Evolutionary conservation across 2,113 vertebrate species (phyloP).

Genomic region (Cottus gobio): DNA sequence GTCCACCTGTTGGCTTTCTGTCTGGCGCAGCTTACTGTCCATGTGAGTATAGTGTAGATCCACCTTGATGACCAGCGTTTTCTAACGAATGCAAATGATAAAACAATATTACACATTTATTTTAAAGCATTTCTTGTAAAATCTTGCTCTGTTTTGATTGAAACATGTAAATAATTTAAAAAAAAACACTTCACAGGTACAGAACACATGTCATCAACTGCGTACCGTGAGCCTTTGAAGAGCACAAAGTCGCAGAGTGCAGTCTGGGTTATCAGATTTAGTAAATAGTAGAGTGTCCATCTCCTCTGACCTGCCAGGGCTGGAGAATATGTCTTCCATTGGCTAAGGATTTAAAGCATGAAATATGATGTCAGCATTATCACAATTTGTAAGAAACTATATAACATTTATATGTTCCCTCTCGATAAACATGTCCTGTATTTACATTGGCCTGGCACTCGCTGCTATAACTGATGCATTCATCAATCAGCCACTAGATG

Average conservation of each 20-base stretch:
- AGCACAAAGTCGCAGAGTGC: slow-evolving; percentile 80
- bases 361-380: slow-evolving; percentile 19
- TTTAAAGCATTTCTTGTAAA: not conserved
- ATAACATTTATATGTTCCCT: not conserved
- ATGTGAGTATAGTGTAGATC: slow-evolving; percentile 83
- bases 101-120: not conserved
- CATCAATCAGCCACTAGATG: slow-evolving; percentile 60
- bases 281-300: slow-evolving; percentile 81
- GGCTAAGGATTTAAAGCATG: slow-evolving; percentile 67
- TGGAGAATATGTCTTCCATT: slow-evolving; percentile 68
- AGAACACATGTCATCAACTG: not conserved
- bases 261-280: slow-evolving; percentile 75
- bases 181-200: not conserved
- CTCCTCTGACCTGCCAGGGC: slow-evolving; percentile 72
- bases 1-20: slow-evolving; percentile 77
- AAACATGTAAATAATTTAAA: not conserved
- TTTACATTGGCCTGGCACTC: not conserved
- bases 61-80: slow-evolving; percentile 82
- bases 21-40: slow-evolving; percentile 74
- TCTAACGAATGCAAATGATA: slow-evolving; percentile 63
- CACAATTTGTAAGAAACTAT: not conserved
- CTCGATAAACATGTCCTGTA: not conserved
- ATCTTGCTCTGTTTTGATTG: not conserved
- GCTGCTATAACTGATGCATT: not conserved
- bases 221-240: slow-evolving; percentile 87